Evolutionary conservation across 2,113 vertebrate species (phyloP).

Genomic region (Catagonus wagneri): DNA sequence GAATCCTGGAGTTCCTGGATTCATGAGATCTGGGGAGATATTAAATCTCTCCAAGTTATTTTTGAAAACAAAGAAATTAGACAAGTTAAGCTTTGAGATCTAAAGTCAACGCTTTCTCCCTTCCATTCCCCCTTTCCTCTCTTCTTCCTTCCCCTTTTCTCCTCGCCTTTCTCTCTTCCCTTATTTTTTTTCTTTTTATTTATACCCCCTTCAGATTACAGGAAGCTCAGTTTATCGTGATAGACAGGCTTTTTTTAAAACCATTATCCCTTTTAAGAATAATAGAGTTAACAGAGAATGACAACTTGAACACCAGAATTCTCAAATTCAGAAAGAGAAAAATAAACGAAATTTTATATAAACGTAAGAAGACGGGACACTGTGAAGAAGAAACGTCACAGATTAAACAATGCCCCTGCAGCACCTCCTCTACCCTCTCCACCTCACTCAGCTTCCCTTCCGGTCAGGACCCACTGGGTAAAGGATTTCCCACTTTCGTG

Average conservation of each 20-base stretch:
- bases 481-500: not conserved
- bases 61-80: not conserved
- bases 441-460: not conserved
- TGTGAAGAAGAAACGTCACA: not conserved
- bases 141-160: accelerated
- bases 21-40: not conserved
- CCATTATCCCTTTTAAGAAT: not conserved
- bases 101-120: not conserved
- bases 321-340: not conserved
- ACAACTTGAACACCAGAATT: not conserved
- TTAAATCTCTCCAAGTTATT: not conserved
- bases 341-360: not conserved
- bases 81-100: not conserved
- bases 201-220: not conserved
- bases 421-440: not conserved
- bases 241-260: not conserved
- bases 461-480: not conserved
- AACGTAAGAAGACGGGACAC: not conserved
- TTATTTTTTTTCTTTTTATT: not conserved
- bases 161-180: not conserved
- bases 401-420: not conserved
- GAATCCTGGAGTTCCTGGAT: not conserved
- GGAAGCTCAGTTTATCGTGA: not conserved
- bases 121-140: not conserved
- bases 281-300: not conserved